phyloP scores from a whole-genome alignment of 2,888 invertebrate species.

The Pristionchus arcanus region DNA sequence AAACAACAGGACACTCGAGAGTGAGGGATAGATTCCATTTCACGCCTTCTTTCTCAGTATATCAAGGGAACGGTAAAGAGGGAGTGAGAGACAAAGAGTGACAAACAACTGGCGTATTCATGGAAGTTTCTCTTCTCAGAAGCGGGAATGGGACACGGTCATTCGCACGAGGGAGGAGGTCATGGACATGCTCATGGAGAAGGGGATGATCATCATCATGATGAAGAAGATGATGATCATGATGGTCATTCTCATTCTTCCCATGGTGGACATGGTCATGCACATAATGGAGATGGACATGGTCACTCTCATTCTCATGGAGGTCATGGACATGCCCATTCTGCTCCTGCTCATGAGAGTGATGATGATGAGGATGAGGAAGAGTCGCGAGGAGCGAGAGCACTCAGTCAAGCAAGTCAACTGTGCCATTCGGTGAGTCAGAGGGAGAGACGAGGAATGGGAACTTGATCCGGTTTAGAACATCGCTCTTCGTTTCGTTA shows the following conservation, averaged over 20 bases:
- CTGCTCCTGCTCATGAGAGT: conserved; percentile 45
- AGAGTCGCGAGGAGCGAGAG: conserved; percentile 41
- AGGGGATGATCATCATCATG: background rate
- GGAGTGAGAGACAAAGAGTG: background rate
- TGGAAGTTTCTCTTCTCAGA: background rate
- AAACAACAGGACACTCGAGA: conserved; percentile 1
- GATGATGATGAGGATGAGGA: conserved; percentile 46
- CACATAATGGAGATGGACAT: conserved; percentile 22
- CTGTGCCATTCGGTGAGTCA: conserved; percentile 25
- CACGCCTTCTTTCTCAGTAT: background rate
- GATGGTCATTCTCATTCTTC: conserved; percentile 59
- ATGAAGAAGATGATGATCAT: too few relatives aligned
- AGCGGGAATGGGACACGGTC: conserved; percentile 25
- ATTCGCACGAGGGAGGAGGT: background rate
- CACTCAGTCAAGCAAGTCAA: background rate
- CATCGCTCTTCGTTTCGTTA: conserved; percentile 37
- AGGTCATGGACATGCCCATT: too few relatives aligned
- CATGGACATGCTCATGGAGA: background rate
- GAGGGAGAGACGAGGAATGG: background rate
- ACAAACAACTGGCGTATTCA: background rate
- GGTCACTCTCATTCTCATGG: conserved; percentile 59
- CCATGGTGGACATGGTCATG: conserved; percentile 57
- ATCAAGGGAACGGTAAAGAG: background rate
- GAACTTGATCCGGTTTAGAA: conserved; percentile 20
- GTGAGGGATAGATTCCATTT: background rate